phyloP scores from a whole-genome alignment of 2,888 invertebrate species.

The Hirtodrosophila confusa region DNA sequence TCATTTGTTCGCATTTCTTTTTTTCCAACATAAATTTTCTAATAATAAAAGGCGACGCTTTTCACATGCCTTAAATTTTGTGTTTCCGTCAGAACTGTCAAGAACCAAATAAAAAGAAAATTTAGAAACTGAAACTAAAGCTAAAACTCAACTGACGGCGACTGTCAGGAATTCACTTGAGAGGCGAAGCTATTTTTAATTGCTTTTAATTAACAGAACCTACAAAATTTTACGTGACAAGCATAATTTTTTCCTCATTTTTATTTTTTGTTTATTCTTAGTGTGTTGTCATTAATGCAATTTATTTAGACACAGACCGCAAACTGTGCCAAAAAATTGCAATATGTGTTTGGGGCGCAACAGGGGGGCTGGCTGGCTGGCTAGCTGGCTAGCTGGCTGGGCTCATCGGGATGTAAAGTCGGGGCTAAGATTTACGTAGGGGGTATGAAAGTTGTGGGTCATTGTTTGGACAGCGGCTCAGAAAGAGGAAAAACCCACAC shows the following conservation, averaged over 20 bases:
- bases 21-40: conserved; percentile 35
- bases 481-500: conserved; percentile 17
- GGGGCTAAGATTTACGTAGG: conserved; percentile 17
- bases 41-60: conserved; percentile 55
- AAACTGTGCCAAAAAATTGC: conserved; percentile 14
- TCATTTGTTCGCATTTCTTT: conserved; percentile 25
- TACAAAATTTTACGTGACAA: conserved; percentile 64
- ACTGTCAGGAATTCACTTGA: conserved; percentile 52
- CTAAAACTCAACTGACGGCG: conserved; percentile 35
- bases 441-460: conserved; percentile 34
- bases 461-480: conserved; percentile 37
- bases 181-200: conserved; percentile 71
- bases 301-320: conserved; percentile 28
- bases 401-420: conserved; percentile 10
- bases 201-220: conserved; percentile 74
- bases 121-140: conserved; percentile 18
- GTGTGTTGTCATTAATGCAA: conserved; percentile 26
- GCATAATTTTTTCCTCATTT: conserved; percentile 51
- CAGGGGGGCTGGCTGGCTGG: conserved; percentile 1
- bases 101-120: conserved; percentile 2
- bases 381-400: conserved; percentile 12
- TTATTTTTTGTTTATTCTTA: conserved; percentile 12
- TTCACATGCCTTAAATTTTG: conserved; percentile 56
- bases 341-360: background rate
- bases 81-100: conserved; percentile 69